Conservation (phyloP, 2,888 invertebrate genomes). For the Chaetoderma sp. region DNA sequence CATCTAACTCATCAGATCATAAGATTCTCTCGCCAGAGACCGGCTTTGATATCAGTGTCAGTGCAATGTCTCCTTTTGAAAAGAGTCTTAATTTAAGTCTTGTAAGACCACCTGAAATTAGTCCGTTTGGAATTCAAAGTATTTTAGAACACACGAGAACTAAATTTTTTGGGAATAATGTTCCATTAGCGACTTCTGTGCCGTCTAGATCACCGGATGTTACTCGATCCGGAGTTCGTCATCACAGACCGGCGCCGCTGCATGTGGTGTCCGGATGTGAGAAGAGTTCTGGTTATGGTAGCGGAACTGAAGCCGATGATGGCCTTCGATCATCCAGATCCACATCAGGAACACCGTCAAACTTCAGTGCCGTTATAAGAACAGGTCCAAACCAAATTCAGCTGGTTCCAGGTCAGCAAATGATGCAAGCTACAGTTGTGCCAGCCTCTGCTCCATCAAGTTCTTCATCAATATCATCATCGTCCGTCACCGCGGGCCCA, state of each 20-base stretch:
- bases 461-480: no score
- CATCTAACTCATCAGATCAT: not conserved
- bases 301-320: conserved; percentile 56
- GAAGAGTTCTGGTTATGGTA: conserved; percentile 62
- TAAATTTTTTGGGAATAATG: not conserved
- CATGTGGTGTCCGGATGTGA: conserved; percentile 54
- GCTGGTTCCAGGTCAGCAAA: conserved; percentile 44
- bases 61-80: not conserved
- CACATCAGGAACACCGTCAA: conserved; percentile 49
- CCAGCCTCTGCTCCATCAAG: not conserved
- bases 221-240: no score
- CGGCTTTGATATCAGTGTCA: not conserved
- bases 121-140: conserved; percentile 1
- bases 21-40: no score
- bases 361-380: conserved; percentile 59
- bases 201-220: no score
- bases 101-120: not conserved
- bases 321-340: conserved; percentile 44
- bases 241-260: conserved; percentile 41
- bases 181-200: not conserved
- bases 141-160: not conserved
- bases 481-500: no score
- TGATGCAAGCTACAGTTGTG: not conserved
- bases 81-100: not conserved
- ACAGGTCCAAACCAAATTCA: conserved; percentile 62